Evolutionary conservation across 2,113 vertebrate species (phyloP).

Genomic region (Paratilapia polleni): DNA sequence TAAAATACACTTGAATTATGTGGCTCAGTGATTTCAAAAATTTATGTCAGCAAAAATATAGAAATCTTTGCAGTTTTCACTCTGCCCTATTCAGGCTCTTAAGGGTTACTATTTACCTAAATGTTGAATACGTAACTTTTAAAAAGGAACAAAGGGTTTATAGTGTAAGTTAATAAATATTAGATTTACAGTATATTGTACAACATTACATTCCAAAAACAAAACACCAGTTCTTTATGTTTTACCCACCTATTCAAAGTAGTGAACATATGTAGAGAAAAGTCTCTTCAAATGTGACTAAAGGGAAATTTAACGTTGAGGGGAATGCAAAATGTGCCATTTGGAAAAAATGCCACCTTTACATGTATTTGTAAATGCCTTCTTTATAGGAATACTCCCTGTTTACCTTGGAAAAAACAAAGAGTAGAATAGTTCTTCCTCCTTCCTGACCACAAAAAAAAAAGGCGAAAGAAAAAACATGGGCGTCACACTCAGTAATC

Average conservation of each 20-base stretch:
- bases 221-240: neutral
- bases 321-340: neutral
- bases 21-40: neutral
- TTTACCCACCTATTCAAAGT: neutral
- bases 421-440: neutral
- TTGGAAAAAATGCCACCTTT: neutral
- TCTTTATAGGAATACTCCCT: neutral
- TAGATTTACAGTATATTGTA: neutral
- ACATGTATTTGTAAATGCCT: neutral
- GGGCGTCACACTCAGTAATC: constrained; percentile 9
- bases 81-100: accelerated
- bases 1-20: neutral
- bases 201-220: neutral
- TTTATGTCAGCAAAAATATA: neutral
- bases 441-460: neutral
- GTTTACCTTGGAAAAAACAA: neutral
- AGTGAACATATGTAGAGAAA: neutral
- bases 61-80: neutral
- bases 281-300: neutral
- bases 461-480: neutral
- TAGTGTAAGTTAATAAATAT: neutral
- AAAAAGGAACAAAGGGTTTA: neutral
- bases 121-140: neutral
- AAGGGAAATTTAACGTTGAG: neutral
- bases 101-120: neutral